A percentile compares a stretch with the other conserved stretches of the same genome.
phyloP scores from a whole-genome alignment of 2,888 invertebrate species.

The Flabesymbios commensalis region DNA sequence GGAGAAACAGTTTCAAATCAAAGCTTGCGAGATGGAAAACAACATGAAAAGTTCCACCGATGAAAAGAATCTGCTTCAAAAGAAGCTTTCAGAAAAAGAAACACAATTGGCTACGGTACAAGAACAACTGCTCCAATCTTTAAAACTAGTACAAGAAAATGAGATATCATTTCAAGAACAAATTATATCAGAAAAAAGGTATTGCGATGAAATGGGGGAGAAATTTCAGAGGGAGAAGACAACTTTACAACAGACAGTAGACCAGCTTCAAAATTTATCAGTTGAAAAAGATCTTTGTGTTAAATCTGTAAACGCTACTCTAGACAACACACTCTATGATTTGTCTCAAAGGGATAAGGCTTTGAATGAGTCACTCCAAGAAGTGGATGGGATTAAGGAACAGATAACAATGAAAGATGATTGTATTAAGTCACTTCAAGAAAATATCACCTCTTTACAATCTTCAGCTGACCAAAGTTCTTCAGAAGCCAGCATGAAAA shows the following conservation, averaged over 20 bases:
- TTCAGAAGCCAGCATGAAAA: slow-evolving; percentile 17
- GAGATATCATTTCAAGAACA: slow-evolving; percentile 11
- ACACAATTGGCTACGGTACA: slow-evolving; percentile 11
- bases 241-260: background rate
- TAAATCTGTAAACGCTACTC: background rate
- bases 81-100: slow-evolving; percentile 15
- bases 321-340: background rate
- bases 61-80: background rate
- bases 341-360: no score
- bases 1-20: background rate
- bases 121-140: slow-evolving; percentile 17
- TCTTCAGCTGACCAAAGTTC: background rate
- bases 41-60: background rate
- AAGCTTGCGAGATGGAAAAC: background rate
- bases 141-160: slow-evolving; percentile 12
- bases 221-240: background rate
- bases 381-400: no score
- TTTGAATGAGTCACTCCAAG: no score
- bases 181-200: slow-evolving; percentile 13
- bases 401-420: no score
- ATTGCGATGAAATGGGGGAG: background rate
- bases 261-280: background rate
- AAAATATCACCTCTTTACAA: background rate
- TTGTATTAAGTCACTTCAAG: background rate
- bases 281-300: background rate